Base-by-base conservation (phyloP, 2,113 vertebrate species). In the Tautogolabrus adspersus region DNA sequence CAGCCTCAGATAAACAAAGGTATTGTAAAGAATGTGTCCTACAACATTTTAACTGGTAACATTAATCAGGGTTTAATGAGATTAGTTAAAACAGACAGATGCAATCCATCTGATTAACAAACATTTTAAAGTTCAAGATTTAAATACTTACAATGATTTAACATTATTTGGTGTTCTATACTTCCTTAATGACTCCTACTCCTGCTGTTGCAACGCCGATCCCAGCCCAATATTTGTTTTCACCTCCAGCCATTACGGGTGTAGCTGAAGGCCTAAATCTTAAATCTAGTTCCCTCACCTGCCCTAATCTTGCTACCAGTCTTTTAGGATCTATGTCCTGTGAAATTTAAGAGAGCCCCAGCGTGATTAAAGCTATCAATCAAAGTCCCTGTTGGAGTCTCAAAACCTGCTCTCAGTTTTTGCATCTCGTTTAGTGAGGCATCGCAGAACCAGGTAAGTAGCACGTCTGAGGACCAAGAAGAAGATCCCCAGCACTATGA, bases 401-500 rank as follows among this genome's bases (percentile, higher is more conserved):
- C 16, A 16, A 16, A 13, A 5, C 46, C 46, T 18, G 5, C 60
- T 77, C 21, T 52, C 34, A 42, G 15, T 59, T 65, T 46, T 47
- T 65, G 37, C 26, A 26, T 26, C 26, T 26, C 26, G 4, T 26
- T 26, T n/a, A n/a, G n/a, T n/a, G 4, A 26, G 26, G 26, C 26
- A 26, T 4, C 97, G 96, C 82, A 99, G 95, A 21, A 98, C 97
- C 75, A 99, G 92, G 89, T 99, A 99, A 5, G 98, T 98, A 87
- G 97, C 91, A 46, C 99, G 94, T 85, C 98, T 94, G 75, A 99
- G 94, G 74, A 96, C 58, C 79, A 99, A 0, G n/a, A 99, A 99
- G 91, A 99, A 99, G 79, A 96, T 93, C 18, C 96, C 98, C 82
- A 99, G 91, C 78, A 98, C 95, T 66, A 98, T 94, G 92, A 99